Evolutionary conservation across 2,888 invertebrate species (phyloP).

Genomic region (Sylvicola cinctus): DNA sequence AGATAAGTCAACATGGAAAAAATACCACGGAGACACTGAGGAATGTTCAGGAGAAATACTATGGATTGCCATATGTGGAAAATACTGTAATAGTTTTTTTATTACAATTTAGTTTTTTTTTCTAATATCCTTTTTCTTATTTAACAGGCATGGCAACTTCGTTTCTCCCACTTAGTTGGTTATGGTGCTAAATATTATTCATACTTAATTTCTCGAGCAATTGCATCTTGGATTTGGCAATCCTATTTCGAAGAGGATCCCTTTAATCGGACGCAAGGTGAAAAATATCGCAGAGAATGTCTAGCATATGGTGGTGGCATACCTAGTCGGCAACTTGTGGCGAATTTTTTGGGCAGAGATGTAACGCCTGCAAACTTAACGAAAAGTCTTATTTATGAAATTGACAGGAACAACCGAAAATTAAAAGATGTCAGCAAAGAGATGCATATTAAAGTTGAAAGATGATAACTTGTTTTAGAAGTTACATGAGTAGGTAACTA

Average conservation of each 20-base stretch:
- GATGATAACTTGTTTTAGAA: no score
- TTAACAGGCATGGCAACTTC: conserved; percentile 72
- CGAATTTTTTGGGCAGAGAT: conserved; percentile 55
- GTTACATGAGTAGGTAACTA: no score
- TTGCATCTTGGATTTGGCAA: conserved; percentile 87
- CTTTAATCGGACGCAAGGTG: conserved; percentile 54
- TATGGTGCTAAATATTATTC: conserved; percentile 99
- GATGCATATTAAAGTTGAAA: not conserved
- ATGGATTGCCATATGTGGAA: conserved; percentile 66
- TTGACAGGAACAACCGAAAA: conserved; percentile 38
- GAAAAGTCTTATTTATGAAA: conserved; percentile 53
- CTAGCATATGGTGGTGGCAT: conserved; percentile 75
- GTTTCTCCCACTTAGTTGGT: conserved; percentile 91
- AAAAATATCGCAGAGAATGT: conserved; percentile 53
- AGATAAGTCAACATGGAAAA: conserved; percentile 15
- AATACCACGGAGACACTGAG: conserved; percentile 54
- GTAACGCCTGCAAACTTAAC: conserved; percentile 60
- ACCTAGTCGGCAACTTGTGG: conserved; percentile 56
- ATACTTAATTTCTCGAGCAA: conserved; percentile 83
- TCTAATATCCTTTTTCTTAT: conserved; percentile 3
- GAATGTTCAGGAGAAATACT: conserved; percentile 61
- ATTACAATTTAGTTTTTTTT: not conserved
- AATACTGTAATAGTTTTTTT: conserved; percentile 42
- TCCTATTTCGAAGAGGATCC: conserved; percentile 63
- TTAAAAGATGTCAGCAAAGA: conserved; percentile 17